Conservation (phyloP, 2,797 vertebrate genomes). For the Siniperca undulata region DNA sequence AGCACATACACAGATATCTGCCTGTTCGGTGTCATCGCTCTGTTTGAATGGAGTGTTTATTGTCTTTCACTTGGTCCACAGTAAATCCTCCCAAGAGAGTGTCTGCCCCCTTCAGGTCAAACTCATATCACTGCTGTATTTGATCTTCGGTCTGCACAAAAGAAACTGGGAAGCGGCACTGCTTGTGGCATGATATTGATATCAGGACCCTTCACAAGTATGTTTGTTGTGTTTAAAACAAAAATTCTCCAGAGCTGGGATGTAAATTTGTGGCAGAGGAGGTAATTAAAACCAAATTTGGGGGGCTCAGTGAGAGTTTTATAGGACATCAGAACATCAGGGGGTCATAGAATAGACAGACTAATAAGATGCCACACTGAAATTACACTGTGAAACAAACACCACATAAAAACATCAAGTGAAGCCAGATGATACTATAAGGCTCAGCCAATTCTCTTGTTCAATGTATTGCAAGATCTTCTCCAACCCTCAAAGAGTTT, state of each 20-base stretch:
- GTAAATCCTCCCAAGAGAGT: slow-evolving; percentile 65
- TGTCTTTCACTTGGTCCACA: slow-evolving; percentile 50
- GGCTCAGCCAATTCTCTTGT: slow-evolving; percentile 17
- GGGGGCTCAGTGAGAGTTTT: slow-evolving; percentile 23
- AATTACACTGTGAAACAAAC: slow-evolving; percentile 36
- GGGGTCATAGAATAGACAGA: slow-evolving; percentile 21
- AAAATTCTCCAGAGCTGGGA: background rate
- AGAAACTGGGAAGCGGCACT: slow-evolving; percentile 21
- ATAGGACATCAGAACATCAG: slow-evolving; percentile 17
- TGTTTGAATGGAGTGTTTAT: slow-evolving; percentile 65
- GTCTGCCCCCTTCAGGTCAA: slow-evolving; percentile 65
- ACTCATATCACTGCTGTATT: slow-evolving; percentile 61
- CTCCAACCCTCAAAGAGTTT: slow-evolving; percentile 12
- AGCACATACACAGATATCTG: slow-evolving; percentile 32
- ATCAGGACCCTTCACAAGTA: slow-evolving; percentile 6
- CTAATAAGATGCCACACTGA: slow-evolving; percentile 19
- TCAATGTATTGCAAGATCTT: slow-evolving; percentile 22
- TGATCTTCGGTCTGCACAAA: slow-evolving; percentile 59
- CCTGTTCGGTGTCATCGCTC: slow-evolving; percentile 39
- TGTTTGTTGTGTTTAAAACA: slow-evolving; percentile 5
- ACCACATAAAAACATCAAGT: slow-evolving; percentile 29
- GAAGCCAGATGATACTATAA: slow-evolving; percentile 24
- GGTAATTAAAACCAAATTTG: slow-evolving; percentile 43
- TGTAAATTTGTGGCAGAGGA: slow-evolving; percentile 25
- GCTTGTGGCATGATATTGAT: slow-evolving; percentile 11